Percentiles rank a stretch among this genome's conserved stretches.
Conservation (phyloP, 2,797 vertebrate genomes). For the Eulemur mongoz region DNA sequence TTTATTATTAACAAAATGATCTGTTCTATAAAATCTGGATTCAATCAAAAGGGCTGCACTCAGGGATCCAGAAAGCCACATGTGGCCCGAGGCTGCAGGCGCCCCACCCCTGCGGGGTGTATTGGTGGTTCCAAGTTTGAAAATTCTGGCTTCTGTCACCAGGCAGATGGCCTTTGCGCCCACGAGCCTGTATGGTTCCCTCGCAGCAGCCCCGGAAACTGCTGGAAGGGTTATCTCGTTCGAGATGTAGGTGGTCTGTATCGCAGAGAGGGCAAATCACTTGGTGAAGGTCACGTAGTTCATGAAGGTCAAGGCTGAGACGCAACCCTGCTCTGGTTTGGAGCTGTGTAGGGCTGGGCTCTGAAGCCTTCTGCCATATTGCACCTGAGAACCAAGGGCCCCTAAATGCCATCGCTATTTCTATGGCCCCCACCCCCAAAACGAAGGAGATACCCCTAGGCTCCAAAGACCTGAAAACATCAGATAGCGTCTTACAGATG, state of each 20-base stretch:
- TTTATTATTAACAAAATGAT: too few species aligned
- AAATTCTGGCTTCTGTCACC: background rate
- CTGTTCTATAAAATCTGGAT: too few species aligned
- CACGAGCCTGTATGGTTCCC: accelerated
- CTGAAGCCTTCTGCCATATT: background rate
- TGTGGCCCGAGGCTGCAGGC: too few species aligned
- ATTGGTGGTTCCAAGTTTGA: background rate
- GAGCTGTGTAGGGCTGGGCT: background rate
- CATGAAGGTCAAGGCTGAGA: background rate
- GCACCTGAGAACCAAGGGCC: accelerated
- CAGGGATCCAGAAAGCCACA: too few species aligned
- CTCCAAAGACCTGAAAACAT: background rate
- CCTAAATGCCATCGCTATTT: background rate
- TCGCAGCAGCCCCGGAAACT: background rate
- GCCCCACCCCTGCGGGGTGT: background rate
- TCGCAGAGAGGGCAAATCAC: background rate
- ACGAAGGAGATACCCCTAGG: background rate
- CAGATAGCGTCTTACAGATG: background rate
- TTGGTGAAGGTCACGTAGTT: background rate
- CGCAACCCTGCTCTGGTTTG: background rate
- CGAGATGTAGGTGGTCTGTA: background rate
- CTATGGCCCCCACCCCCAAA: background rate
- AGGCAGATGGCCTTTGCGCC: too few species aligned
- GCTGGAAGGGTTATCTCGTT: background rate
- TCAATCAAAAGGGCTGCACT: too few species aligned